These are phyloP conservation scores for Butorides virescens DNA, from an alignment of 2,113 vertebrate genomes.

Conservation along the genomic window DNA sequence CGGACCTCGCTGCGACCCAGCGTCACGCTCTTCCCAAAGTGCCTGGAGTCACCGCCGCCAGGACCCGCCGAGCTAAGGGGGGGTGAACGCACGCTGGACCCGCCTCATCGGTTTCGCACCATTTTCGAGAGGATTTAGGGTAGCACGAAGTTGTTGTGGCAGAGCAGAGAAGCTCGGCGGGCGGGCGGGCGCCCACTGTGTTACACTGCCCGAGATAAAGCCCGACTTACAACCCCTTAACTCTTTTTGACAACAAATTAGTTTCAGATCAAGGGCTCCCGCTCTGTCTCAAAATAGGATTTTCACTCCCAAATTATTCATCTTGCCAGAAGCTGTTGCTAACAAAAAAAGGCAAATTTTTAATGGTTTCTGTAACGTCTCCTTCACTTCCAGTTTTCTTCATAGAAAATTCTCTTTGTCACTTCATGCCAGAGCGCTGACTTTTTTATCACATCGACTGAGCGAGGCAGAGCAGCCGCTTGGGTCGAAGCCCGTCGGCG, in stretches of 20 bases:
- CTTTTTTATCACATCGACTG: background rate
- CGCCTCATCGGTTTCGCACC: background rate
- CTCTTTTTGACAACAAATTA: conserved; percentile 73
- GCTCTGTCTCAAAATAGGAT: conserved; percentile 62
- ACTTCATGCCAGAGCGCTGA: background rate
- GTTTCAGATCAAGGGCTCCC: conserved; percentile 70
- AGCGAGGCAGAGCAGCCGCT: background rate
- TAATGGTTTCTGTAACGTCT: conserved; percentile 49
- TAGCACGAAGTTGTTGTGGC: background rate
- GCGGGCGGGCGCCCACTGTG: background rate
- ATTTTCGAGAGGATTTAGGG: background rate
- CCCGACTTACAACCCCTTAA: conserved; percentile 16
- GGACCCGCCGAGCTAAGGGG: background rate
- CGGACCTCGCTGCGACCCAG: background rate
- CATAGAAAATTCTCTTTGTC: conserved; percentile 62
- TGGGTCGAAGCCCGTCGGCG: background rate
- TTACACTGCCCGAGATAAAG: background rate
- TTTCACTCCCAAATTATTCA: conserved; percentile 68
- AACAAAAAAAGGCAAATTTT: conserved; percentile 41
- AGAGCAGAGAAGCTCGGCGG: background rate
- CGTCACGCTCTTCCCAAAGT: accelerated
- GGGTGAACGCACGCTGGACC: accelerated
- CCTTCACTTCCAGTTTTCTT: conserved; percentile 8
- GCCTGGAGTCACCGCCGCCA: accelerated
- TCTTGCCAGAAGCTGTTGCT: conserved; percentile 53